Base-by-base conservation (phyloP, 2,113 vertebrate species). In the Eidolon helvum region DNA sequence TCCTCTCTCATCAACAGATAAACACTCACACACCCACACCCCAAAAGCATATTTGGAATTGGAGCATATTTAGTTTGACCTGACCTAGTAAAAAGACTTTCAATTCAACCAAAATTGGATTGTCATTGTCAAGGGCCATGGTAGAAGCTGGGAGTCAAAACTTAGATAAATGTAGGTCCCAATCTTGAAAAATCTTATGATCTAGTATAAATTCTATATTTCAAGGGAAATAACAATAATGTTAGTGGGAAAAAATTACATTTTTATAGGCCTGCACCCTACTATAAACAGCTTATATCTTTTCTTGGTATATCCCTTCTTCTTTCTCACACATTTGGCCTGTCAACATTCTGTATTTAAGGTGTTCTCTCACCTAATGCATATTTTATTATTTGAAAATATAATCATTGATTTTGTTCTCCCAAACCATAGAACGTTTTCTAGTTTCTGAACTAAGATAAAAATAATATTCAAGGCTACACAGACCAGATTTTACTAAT, bases 321-420 rank as follows among this genome's bases (percentile, higher is more conserved):
- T 94, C 16, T 48, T 96, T 94, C 38, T 92, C 61, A 96, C 18
- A 38, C 12, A 69, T 43, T 61, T 77, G 50, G 40, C 38, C 77
- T 92, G 5, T 74, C 75, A 87, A 40, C 33, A 30, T 61, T 95
- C 71, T 77, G 4, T 63, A 77, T 80, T 48, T 74, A 89, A 74
- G 21, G 15, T 61, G 8, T 72, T 83, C 40, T 79, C 26, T 83
- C 21, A 78, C 38, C 28, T 83, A 55, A 87, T 69, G 16, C 15
- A 9, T 59, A 57, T 8, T 38, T 61, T 86, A 66, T 61, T 24
- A 87, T 82, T 55, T 61, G 43, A 97, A n/a, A 59, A 72, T 82
- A 75, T 59, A 78, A 93, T 66, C 53, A 97, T 38, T 97, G 38
- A 74, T 57, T 86, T 97, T 82, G n/a, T 7, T 93, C 71, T 86